A percentile compares a stretch with the other conserved stretches of the same genome.
Conservation (phyloP, 2,797 vertebrate genomes). For the Characodon lateralis region DNA sequence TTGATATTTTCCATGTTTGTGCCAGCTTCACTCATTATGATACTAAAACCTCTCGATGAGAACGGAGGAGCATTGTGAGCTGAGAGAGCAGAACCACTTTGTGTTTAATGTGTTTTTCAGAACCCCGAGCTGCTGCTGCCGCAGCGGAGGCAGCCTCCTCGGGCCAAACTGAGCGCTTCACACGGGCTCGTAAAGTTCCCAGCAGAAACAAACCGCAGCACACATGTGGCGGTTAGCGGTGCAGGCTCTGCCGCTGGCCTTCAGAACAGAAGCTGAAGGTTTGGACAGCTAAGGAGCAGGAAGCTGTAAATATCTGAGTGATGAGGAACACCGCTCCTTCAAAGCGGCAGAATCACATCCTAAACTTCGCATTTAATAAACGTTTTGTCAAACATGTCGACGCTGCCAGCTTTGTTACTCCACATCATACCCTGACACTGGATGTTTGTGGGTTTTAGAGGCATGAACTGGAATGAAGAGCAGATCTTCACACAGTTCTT, state of each 20-base stretch:
- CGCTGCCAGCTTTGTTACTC: not conserved
- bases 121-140: constrained; percentile 33
- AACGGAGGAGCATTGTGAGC: not conserved
- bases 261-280: constrained; percentile 11
- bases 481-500: not conserved
- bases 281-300: not conserved
- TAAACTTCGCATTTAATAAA: not conserved
- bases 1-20: constrained; percentile 7
- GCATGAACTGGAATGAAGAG: not conserved
- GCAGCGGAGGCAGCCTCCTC: constrained; percentile 31
- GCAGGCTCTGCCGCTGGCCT: constrained; percentile 5
- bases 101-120: constrained; percentile 63
- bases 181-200: constrained; percentile 66
- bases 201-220: constrained; percentile 37
- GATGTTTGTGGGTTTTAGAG: not conserved
- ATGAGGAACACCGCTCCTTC: too few relatives aligned
- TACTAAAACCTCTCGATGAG: constrained; percentile 1
- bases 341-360: too few relatives aligned
- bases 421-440: not conserved
- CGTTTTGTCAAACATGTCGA: not conserved
- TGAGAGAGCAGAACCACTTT: not conserved
- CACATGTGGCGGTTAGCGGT: constrained; percentile 4
- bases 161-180: constrained; percentile 53
- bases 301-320: constrained; percentile 1
- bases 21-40: constrained; percentile 12